These are phyloP conservation scores for Glomeris marginata DNA, from an alignment of 2,888 invertebrate species.

Conservation along the genomic window DNA sequence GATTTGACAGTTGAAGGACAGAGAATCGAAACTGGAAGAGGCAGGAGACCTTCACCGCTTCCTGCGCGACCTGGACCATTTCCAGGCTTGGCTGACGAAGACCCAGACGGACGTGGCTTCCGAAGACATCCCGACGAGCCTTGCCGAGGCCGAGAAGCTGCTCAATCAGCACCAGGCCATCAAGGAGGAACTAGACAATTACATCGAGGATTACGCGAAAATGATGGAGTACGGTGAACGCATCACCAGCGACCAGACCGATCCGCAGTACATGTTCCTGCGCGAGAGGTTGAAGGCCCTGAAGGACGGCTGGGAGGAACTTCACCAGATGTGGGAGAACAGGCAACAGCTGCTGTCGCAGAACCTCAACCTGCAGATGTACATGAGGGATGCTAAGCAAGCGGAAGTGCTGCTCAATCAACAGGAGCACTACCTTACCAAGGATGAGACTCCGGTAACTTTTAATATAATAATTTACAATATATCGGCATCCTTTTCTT, in stretches of 20 bases:
- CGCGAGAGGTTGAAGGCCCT: slow-evolving; percentile 92
- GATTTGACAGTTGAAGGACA: slow-evolving; percentile 66
- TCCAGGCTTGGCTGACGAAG: slow-evolving; percentile 97
- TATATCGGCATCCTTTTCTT: background rate
- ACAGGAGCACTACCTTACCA: slow-evolving; percentile 93
- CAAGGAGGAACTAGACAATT: slow-evolving; percentile 98
- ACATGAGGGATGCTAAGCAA: slow-evolving; percentile 92
- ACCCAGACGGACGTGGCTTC: slow-evolving; percentile 98
- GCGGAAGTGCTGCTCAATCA: slow-evolving; percentile 94
- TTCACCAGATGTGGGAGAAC: slow-evolving; percentile 99
- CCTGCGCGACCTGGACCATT: slow-evolving; percentile 96
- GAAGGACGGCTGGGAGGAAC: slow-evolving; percentile 97
- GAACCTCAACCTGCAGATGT: slow-evolving; percentile 84
- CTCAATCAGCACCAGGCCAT: slow-evolving; percentile 96
- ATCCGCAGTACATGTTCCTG: slow-evolving; percentile 99
- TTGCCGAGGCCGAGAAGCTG: slow-evolving; percentile 93
- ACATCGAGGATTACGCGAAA: slow-evolving; percentile 92
- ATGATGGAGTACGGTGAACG: slow-evolving; percentile 99
- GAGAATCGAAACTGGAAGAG: slow-evolving; percentile 95
- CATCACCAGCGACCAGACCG: slow-evolving; percentile 78
- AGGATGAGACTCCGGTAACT: slow-evolving; percentile 80
- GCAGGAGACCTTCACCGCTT: slow-evolving; percentile 97
- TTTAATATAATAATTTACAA: background rate
- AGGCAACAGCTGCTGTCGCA: slow-evolving; percentile 86
- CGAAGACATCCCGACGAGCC: slow-evolving; percentile 81